Conservation (phyloP, 2,113 vertebrate genomes). For the Mionectes macconnelli region DNA sequence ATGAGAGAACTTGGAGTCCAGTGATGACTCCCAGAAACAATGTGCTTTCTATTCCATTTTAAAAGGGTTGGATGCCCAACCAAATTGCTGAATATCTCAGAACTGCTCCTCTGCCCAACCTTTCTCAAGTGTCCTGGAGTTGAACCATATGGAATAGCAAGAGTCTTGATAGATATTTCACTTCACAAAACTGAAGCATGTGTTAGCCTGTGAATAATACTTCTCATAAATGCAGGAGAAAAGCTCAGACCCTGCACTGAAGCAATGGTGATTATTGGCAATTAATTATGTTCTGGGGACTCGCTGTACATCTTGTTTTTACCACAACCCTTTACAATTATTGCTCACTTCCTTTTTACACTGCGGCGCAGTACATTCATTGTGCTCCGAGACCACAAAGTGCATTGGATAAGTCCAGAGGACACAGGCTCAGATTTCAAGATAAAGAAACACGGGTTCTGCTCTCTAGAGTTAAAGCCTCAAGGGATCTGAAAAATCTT, state of each 20-base stretch:
- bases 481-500: not conserved
- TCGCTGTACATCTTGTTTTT: not conserved
- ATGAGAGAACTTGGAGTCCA: not conserved
- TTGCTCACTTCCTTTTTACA: not conserved
- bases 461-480: not conserved
- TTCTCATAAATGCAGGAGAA: not conserved
- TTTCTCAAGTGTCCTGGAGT: not conserved
- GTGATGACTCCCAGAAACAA: not conserved
- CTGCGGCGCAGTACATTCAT: accelerated
- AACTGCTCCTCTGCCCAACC: not conserved
- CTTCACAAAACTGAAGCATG: not conserved
- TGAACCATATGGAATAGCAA: not conserved
- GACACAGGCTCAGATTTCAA: not conserved
- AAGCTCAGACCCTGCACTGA: not conserved
- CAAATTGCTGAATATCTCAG: not conserved
- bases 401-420: not conserved
- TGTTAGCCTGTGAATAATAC: not conserved
- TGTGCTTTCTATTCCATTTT: not conserved
- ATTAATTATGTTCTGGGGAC: not conserved
- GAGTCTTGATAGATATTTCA: not conserved
- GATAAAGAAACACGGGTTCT: not conserved
- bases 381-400: not conserved
- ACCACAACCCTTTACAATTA: not conserved
- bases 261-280: not conserved
- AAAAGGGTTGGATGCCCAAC: not conserved